phyloP scores from a whole-genome alignment of 2,888 invertebrate genomes.

The Oscheius sp. region DNA sequence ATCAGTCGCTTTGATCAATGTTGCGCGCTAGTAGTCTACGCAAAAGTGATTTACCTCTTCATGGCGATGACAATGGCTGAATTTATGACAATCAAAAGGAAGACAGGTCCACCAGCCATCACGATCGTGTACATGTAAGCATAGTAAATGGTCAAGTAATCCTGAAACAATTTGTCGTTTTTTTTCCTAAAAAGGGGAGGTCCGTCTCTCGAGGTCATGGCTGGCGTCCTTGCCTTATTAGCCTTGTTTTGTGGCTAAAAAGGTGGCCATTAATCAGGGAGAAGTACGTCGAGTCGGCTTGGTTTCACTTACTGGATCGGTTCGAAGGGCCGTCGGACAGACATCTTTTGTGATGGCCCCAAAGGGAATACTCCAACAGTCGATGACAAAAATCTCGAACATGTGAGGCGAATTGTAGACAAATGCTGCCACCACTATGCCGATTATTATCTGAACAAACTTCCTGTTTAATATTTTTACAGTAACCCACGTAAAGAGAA shows the following conservation, averaged over 20 bases:
- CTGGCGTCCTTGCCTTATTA: not conserved
- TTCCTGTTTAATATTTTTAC: not conserved
- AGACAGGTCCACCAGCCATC: constrained; percentile 70
- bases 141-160: constrained; percentile 65
- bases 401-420: constrained; percentile 68
- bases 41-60: constrained; percentile 38
- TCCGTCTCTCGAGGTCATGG: too few species aligned
- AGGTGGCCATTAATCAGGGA: not conserved
- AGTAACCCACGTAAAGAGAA: constrained; percentile 46
- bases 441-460: constrained; percentile 47
- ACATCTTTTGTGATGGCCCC: constrained; percentile 63
- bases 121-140: constrained; percentile 68
- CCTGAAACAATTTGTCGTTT: constrained; percentile 40
- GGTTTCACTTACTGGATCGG: constrained; percentile 52
- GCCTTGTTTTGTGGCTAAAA: constrained; percentile 4
- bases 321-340: constrained; percentile 67
- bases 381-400: constrained; percentile 70
- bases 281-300: not conserved
- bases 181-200: not conserved
- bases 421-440: constrained; percentile 51
- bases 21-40: not conserved
- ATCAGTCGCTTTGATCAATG: not conserved
- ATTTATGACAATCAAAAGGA: constrained; percentile 65
- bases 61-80: constrained; percentile 63
- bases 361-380: constrained; percentile 67